A percentile compares a stretch with the other conserved stretches of the same genome.
These are phyloP conservation scores for Rotaria macrura DNA, from an alignment of 2,888 invertebrate species.

Conservation along the genomic window DNA sequence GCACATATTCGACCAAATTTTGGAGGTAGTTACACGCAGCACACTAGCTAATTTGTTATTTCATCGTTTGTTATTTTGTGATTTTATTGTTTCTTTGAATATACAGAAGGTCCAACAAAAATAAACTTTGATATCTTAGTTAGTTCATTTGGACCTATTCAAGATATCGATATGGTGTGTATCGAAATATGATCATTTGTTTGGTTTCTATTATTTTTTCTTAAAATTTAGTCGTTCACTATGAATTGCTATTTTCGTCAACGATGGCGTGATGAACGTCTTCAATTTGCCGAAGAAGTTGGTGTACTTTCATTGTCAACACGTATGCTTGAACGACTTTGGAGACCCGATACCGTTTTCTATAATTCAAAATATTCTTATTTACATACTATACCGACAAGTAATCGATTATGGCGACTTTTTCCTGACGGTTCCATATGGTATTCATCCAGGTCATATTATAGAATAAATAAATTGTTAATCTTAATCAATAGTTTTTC, in stretches of 20 bases:
- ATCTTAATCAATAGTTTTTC: background rate
- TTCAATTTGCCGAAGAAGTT: background rate
- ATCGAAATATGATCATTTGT: no score
- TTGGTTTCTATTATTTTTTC: no score
- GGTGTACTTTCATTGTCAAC: background rate
- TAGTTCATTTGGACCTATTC: conserved; percentile 7
- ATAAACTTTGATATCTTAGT: background rate
- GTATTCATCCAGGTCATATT: conserved; percentile 57
- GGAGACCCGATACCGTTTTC: conserved; percentile 53
- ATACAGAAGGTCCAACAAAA: background rate
- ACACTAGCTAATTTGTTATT: no score
- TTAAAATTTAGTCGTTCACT: background rate
- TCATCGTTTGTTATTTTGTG: no score
- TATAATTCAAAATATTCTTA: conserved; percentile 87
- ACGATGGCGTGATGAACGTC: background rate
- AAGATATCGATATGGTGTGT: background rate
- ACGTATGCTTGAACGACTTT: background rate
- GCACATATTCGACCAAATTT: conserved; percentile 4
- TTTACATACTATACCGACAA: conserved; percentile 84
- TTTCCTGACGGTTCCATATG: conserved; percentile 78
- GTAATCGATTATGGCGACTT: conserved; percentile 77
- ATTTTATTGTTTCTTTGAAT: background rate
- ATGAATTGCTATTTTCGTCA: conserved; percentile 20
- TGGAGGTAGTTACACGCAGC: background rate
- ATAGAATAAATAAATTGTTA: conserved; percentile 55